These are phyloP conservation scores for Merluccius polli DNA, from an alignment of 2,797 vertebrate species.

Conservation along the genomic window DNA sequence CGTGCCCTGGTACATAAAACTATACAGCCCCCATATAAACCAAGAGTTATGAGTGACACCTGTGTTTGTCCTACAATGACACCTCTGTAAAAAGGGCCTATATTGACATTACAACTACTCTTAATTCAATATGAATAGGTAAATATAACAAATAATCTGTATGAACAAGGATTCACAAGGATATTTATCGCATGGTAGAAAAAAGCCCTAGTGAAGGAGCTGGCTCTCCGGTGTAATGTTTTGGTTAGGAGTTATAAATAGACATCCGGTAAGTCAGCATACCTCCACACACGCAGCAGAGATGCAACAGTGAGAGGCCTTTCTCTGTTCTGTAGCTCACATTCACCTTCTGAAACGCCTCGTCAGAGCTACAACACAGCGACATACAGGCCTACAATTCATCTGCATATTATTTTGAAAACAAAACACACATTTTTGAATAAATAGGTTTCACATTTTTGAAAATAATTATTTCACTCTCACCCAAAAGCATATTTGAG, in stretches of 20 bases:
- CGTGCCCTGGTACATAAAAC: neutral
- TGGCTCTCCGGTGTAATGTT: slow-evolving; percentile 40
- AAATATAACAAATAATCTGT: neutral
- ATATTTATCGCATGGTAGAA: slow-evolving; percentile 9
- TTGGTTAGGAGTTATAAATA: slow-evolving; percentile 63
- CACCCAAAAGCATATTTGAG: slow-evolving; percentile 89
- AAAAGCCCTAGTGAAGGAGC: slow-evolving; percentile 20
- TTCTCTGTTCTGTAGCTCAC: slow-evolving; percentile 87
- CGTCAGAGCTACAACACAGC: slow-evolving; percentile 81
- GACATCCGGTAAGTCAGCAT: slow-evolving; percentile 49
- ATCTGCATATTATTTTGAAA: neutral
- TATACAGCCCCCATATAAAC: neutral
- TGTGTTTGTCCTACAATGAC: neutral
- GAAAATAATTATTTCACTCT: slow-evolving; percentile 26
- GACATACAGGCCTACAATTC: neutral
- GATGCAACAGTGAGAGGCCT: slow-evolving; percentile 89
- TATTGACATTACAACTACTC: neutral
- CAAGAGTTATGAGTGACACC: neutral
- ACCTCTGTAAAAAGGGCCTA: neutral
- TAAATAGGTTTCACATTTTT: neutral
- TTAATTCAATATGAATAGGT: neutral
- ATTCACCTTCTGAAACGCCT: slow-evolving; percentile 93
- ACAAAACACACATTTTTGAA: neutral
- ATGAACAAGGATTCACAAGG: slow-evolving; percentile 12
- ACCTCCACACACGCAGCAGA: slow-evolving; percentile 91